A percentile compares a stretch with the other conserved stretches of the same genome.
phyloP scores from a whole-genome alignment of 2,113 vertebrate genomes.

The Clupea harengus region DNA sequence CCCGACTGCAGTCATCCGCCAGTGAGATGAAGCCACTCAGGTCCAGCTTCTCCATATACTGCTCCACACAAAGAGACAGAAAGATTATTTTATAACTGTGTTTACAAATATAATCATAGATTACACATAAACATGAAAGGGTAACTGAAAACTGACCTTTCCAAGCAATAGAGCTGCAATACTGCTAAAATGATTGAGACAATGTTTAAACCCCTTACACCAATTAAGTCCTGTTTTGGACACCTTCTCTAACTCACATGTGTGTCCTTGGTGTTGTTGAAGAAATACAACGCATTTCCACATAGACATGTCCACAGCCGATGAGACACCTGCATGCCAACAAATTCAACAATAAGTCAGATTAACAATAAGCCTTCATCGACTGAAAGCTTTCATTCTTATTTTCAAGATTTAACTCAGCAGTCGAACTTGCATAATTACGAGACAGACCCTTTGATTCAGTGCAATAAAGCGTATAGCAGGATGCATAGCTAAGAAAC shows the following conservation, averaged over 20 bases:
- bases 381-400: not conserved
- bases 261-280: constrained; percentile 70
- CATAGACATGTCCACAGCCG: constrained; percentile 81
- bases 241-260: constrained; percentile 66
- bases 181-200: not conserved
- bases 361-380: not conserved
- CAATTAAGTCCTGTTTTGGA: not conserved
- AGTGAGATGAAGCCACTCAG: constrained; percentile 75
- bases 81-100: not conserved
- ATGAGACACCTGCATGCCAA: constrained; percentile 71
- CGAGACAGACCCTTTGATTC: not conserved
- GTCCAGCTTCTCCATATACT: constrained; percentile 82
- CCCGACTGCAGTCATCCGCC: constrained; percentile 70
- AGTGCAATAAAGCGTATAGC: too few species aligned
- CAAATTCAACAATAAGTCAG: not conserved
- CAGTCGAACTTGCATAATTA: not conserved
- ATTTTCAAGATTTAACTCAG: not conserved
- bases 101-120: not conserved
- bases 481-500: too few species aligned
- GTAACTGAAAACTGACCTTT: not conserved
- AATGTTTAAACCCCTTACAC: not conserved
- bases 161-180: not conserved
- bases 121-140: not conserved
- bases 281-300: constrained; percentile 80
- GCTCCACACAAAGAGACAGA: constrained; percentile 16